Base-by-base conservation (phyloP, 2,888 invertebrate genomes). In the Ochlodes sylvanus region DNA sequence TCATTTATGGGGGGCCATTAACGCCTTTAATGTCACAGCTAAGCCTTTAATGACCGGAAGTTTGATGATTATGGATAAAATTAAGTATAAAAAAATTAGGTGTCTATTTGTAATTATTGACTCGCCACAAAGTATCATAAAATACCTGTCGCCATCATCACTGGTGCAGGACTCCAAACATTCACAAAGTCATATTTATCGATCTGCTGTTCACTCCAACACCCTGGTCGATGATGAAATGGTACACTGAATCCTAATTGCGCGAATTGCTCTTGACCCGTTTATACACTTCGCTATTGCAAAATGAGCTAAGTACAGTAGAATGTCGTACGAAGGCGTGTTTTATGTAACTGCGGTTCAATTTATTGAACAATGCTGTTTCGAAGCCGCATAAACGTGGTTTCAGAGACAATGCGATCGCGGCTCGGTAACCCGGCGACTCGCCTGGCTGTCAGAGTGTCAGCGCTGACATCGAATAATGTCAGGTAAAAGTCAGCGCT, bases 351-450 rank as follows among this genome's bases (percentile, higher is more conserved):
- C 44, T 32, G 47, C 32, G 44, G 42, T 27, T 47, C 21, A 47
- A 32, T 47, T 47, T 60, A 32, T 60, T 17, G 12, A 44, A 47
- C 60, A 60, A 47, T 60, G 47, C 14, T 19, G 47, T 47, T 60
- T 60, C 15, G 60, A 32, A 32, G 42, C 21, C 21, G 55, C 60
- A 66, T 54, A 67, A 67, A 55, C 66, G 66, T 67, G 66, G 55
- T 67, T 60, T 27, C 60, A 32, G 19, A 55, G 54, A 67, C 66
- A 67, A 61, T 60, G 61, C 34, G n/a, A 41, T 57, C 21, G 9
- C 50, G 50, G 9, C 19, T 50, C 21, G 52, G 27, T 7, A 10
- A 44, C 15, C 1, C 50, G 19, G 4, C 50, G 44, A 15, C 50
- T n/a, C n/a, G n/a, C n/a, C n/a, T n/a, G 2, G 27, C 27, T 27